These are phyloP conservation scores for Lamellibrachia luymesi DNA, from an alignment of 1,140 invertebrate genomes.

Conservation along the genomic window DNA sequence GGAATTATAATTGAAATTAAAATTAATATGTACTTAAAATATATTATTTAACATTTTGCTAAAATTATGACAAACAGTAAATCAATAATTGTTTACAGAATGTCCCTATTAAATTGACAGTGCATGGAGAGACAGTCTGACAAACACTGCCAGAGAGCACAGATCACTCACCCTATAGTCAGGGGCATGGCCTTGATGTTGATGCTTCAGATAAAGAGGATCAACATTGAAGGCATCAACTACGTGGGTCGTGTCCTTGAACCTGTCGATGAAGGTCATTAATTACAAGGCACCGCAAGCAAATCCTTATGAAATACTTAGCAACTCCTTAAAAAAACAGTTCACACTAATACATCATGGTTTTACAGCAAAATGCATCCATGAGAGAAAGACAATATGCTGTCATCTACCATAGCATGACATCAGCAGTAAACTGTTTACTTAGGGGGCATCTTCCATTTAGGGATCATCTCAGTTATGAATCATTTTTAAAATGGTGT, in stretches of 20 bases:
- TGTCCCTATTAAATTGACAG: neutral
- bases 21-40: neutral
- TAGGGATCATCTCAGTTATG: neutral
- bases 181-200: slow-evolving; percentile 57
- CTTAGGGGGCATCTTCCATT: neutral
- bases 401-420: neutral
- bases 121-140: neutral
- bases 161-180: slow-evolving; percentile 60
- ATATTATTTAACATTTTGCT: neutral
- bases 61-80: neutral
- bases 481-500: neutral
- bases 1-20: neutral
- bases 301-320: neutral
- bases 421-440: neutral
- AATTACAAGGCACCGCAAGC: neutral
- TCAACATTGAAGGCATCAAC: slow-evolving; percentile 90
- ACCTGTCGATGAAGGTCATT: slow-evolving; percentile 15
- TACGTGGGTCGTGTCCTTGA: slow-evolving; percentile 62
- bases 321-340: neutral
- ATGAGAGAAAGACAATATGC: neutral
- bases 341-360: neutral
- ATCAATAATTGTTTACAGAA: neutral
- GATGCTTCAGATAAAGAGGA: slow-evolving; percentile 73
- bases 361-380: neutral
- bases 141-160: neutral